Evolutionary conservation across 2,888 invertebrate genomes (phyloP), one percentile per base, ranked within the genome.

Genomic region (Sclerodermus sp.): DNA sequence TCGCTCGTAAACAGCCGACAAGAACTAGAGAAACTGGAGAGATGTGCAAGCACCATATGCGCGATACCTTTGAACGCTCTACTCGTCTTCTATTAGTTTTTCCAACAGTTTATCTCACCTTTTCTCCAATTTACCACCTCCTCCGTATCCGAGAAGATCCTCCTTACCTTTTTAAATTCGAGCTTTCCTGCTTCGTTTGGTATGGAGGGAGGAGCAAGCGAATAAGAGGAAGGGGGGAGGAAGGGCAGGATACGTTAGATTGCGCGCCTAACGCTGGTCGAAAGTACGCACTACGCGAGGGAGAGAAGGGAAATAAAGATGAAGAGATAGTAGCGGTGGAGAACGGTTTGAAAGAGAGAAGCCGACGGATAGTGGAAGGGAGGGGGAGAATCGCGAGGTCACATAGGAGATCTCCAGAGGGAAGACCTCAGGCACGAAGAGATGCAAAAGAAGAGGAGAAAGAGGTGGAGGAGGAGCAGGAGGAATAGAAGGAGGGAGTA

Each of bases 21-120:
- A 75, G 72, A 74, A 76, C 72, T 72, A 70, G 74, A 71, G 64
- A 70, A 75, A 74, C 74, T 69, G 71, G 74, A 66, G 67, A 53
- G 50, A 13, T 32, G 18, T 18, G 55, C 52, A 49, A 51, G 47
- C 48, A 56, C 41, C n/a, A 8, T 23, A 23, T 8, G 23, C 23
- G 23, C 23, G 23, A 23, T 23, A 23, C 8, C 3, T 8, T 23
- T 23, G 23, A n/a, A 3, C 23, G 23, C 8, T 23, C 23, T 23
- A 23, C n/a, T n/a, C n/a, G n/a, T n/a, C n/a, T n/a, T n/a, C n/a
- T n/a, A n/a, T n/a, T n/a, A n/a, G n/a, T n/a, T n/a, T n/a, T n/a
- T n/a, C n/a, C 50, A 47, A 39, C 32, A 23, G 32, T 15, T 10
- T 30, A 6, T 30, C 30, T 10, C 30, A 30, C 8, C 30, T 30